Evolutionary conservation across 2,113 vertebrate species (phyloP).

Genomic region (Lanius collurio): DNA sequence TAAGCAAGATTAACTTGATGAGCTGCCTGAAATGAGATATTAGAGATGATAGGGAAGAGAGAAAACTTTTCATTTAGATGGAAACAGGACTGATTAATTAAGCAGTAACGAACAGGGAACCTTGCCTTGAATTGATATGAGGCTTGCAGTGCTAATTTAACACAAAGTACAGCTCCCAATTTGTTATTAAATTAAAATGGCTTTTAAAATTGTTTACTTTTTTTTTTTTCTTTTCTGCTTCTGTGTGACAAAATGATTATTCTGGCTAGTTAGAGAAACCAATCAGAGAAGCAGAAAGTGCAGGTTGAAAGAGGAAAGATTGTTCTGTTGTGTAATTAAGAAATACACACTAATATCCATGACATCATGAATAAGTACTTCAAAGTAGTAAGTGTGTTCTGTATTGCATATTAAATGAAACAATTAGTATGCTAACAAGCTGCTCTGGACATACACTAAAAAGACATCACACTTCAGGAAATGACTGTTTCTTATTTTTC

Average conservation of each 20-base stretch:
- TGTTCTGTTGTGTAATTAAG: conserved; percentile 64
- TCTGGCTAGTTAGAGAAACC: conserved; percentile 54
- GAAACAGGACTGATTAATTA: conserved; percentile 65
- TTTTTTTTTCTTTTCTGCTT: conserved; percentile 26
- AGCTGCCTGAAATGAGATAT: conserved; percentile 62
- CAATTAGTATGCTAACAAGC: conserved; percentile 44
- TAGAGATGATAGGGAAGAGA: conserved; percentile 57
- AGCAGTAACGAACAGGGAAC: conserved; percentile 52
- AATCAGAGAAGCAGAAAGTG: conserved; percentile 29
- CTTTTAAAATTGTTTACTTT: conserved; percentile 57
- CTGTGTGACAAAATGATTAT: conserved; percentile 63
- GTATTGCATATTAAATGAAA: conserved; percentile 49
- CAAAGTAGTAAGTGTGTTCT: conserved; percentile 49
- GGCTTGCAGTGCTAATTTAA: conserved; percentile 35
- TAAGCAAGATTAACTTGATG: conserved; percentile 66
- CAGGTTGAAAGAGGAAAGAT: not conserved
- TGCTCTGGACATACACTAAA: not conserved
- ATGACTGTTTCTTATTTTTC: not conserved
- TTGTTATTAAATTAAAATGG: conserved; percentile 68
- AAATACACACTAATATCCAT: conserved; percentile 53
- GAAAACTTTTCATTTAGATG: conserved; percentile 62
- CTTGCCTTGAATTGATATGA: conserved; percentile 52
- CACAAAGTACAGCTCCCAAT: conserved; percentile 48
- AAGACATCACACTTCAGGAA: not conserved
- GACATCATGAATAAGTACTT: conserved; percentile 51